phyloP scores from a whole-genome alignment of 1,140 invertebrate genomes.

The Aphaenogaster rudis region DNA sequence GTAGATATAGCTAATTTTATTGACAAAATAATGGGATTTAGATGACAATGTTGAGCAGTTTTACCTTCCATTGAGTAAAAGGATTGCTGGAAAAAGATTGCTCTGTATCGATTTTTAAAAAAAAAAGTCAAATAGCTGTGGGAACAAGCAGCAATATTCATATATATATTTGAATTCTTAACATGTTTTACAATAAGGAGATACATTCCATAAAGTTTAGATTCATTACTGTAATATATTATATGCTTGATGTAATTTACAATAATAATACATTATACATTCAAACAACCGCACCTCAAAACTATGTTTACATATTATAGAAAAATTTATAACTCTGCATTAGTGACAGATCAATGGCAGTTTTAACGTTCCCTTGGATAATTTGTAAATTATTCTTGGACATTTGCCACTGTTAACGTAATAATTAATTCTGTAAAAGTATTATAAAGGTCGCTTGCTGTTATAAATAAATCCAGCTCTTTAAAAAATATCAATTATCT shows the following conservation, averaged over 20 bases:
- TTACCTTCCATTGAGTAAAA: background rate
- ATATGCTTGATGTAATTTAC: slow-evolving; percentile 85
- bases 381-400: slow-evolving; percentile 59
- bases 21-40: slow-evolving; percentile 88
- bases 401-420: slow-evolving; percentile 69
- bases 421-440: slow-evolving; percentile 71
- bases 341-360: slow-evolving; percentile 65
- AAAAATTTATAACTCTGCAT: slow-evolving; percentile 70
- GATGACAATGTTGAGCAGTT: slow-evolving; percentile 26
- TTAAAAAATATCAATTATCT: slow-evolving; percentile 62
- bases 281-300: slow-evolving; percentile 79
- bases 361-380: slow-evolving; percentile 59
- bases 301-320: slow-evolving; percentile 76
- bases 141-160: slow-evolving; percentile 58
- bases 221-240: slow-evolving; percentile 78
- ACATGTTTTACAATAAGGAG: slow-evolving; percentile 70
- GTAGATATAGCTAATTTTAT: slow-evolving; percentile 88
- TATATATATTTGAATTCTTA: slow-evolving; percentile 73
- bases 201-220: slow-evolving; percentile 65
- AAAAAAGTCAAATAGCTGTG: slow-evolving; percentile 41
- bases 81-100: background rate
- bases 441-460: slow-evolving; percentile 72
- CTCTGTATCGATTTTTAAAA: slow-evolving; percentile 28
- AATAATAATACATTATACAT: slow-evolving; percentile 81
- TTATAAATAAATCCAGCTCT: slow-evolving; percentile 61